These are phyloP conservation scores for Holotrichia oblita DNA, from an alignment of 1,140 invertebrate genomes.

Conservation along the genomic window DNA sequence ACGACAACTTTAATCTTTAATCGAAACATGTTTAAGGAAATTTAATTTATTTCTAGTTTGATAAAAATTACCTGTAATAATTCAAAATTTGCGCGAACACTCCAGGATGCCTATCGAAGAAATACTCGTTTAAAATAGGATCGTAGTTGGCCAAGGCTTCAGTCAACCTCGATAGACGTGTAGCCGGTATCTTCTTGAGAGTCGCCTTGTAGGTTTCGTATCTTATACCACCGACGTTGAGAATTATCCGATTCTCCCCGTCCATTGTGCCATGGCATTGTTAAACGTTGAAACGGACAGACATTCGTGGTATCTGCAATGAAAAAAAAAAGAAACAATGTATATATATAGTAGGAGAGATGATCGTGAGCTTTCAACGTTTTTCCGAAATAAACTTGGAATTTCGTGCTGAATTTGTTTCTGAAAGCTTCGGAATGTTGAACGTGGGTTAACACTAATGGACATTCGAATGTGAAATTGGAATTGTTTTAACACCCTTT, in stretches of 20 bases:
- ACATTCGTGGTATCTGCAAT: not conserved
- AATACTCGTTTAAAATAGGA: slow-evolving; percentile 97
- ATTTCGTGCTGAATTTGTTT: too few species aligned
- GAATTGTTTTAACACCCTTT: too few species aligned
- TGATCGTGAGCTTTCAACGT: too few species aligned
- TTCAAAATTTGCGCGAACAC: slow-evolving; percentile 96
- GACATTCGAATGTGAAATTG: too few species aligned
- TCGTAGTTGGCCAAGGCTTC: slow-evolving; percentile 95
- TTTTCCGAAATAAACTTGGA: too few species aligned
- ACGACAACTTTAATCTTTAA: too few species aligned
- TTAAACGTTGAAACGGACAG: not conserved
- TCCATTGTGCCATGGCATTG: slow-evolving; percentile 69
- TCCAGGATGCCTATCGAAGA: slow-evolving; percentile 97
- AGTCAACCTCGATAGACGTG: slow-evolving; percentile 86
- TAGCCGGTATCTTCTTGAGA: slow-evolving; percentile 94
- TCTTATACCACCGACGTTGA: slow-evolving; percentile 97
- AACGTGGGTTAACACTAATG: too few species aligned
- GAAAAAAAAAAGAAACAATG: not conserved
- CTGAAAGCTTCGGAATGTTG: too few species aligned
- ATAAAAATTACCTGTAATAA: slow-evolving; percentile 89
- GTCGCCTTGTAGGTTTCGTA: slow-evolving; percentile 96
- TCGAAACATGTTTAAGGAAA: too few species aligned
- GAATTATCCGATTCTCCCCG: slow-evolving; percentile 95
- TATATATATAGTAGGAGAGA: too few species aligned
- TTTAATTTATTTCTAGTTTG: too few species aligned